A percentile compares a stretch with the other conserved stretches of the same genome.
Conservation (phyloP, 2,888 invertebrate genomes). For the Balanococcus diminutus region DNA sequence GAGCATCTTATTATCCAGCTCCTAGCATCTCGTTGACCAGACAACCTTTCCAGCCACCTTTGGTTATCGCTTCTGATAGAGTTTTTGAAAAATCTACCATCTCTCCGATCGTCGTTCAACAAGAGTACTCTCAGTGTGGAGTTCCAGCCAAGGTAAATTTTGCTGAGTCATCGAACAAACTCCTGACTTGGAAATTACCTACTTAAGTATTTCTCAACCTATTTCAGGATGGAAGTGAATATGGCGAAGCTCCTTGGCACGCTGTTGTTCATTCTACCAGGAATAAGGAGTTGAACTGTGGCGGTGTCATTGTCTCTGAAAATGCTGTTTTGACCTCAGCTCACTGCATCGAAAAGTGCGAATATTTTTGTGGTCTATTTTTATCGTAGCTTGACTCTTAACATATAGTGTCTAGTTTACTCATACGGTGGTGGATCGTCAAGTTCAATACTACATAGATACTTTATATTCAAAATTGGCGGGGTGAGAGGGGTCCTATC, state of each 20-base stretch:
- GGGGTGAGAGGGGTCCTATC: too few species aligned
- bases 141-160: constrained; percentile 22
- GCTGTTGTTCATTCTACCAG: constrained; percentile 78
- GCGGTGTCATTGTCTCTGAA: constrained; percentile 77
- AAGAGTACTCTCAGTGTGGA: constrained; percentile 34
- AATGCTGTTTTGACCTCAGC: constrained; percentile 79
- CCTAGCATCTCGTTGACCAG: not conserved
- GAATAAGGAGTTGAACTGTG: constrained; percentile 76
- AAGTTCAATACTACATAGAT: too few species aligned
- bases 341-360: constrained; percentile 80
- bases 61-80: constrained; percentile 21
- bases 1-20: not conserved
- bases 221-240: constrained; percentile 67
- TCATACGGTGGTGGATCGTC: too few species aligned
- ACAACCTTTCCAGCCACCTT: not conserved
- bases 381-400: too few species aligned
- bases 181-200: not conserved
- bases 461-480: too few species aligned
- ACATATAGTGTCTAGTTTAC: too few species aligned
- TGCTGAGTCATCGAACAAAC: not conserved
- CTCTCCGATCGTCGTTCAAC: not conserved
- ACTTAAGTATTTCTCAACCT: not conserved
- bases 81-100: constrained; percentile 15
- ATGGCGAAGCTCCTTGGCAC: constrained; percentile 87
- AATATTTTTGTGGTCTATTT: not conserved